phyloP scores from a whole-genome alignment of 2,797 vertebrate genomes.

The Acrocephalus scirpaceus region DNA sequence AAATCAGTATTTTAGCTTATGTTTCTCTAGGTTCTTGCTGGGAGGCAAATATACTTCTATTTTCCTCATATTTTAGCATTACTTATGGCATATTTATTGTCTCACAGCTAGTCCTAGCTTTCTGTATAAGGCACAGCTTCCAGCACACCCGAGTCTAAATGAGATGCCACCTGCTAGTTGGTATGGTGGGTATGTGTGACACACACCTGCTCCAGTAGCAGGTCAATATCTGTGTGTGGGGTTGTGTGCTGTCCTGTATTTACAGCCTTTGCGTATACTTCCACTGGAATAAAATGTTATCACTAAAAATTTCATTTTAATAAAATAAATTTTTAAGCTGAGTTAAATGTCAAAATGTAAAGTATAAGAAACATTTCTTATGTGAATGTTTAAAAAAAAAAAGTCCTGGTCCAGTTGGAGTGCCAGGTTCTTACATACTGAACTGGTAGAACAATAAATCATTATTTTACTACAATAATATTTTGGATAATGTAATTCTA shows the following conservation, averaged over 20 bases:
- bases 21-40: not conserved
- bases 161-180: not conserved
- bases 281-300: not conserved
- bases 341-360: not conserved
- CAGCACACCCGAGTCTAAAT: rapidly evolving
- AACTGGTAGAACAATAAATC: not conserved
- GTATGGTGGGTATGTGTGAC: not conserved
- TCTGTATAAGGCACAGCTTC: not conserved
- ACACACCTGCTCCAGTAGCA: not conserved
- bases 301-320: not conserved
- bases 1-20: not conserved
- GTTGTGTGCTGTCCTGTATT: not conserved
- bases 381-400: not conserved
- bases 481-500: not conserved
- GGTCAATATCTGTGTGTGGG: rapidly evolving
- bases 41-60: not conserved
- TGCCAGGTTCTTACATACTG: not conserved
- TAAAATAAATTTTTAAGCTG: not conserved
- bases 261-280: not conserved
- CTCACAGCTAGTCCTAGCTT: not conserved
- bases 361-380: not conserved
- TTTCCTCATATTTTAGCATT: not conserved
- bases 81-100: not conserved
- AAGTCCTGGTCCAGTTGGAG: not conserved
- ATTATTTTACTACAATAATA: not conserved